Percentiles rank a stretch among this genome's conserved stretches.
These are phyloP conservation scores for Ataeniobius toweri DNA, from an alignment of 2,797 vertebrate genomes.

Conservation along the genomic window DNA sequence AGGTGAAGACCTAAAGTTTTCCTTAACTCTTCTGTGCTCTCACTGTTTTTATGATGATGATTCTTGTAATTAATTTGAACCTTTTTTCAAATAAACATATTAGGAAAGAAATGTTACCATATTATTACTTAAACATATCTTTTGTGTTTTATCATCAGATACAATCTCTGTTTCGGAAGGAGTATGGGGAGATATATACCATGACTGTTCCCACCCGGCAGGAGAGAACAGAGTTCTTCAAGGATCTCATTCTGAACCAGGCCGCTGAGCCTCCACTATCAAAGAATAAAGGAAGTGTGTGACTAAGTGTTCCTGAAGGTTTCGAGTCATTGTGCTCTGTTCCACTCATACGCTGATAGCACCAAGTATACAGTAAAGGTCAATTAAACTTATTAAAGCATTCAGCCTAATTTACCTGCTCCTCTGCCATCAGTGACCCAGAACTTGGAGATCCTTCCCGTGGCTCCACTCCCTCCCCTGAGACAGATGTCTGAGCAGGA, in stretches of 20 bases:
- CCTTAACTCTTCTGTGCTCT: neutral
- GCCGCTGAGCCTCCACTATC: conserved; percentile 82
- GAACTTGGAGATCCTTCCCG: conserved; percentile 84
- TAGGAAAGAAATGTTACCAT: neutral
- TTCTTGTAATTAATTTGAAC: neutral
- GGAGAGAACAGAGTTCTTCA: conserved; percentile 85
- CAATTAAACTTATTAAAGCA: neutral
- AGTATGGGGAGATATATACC: conserved; percentile 85
- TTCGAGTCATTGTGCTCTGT: neutral
- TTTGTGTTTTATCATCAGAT: conserved; percentile 73
- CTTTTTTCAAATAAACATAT: neutral
- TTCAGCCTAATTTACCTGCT: neutral
- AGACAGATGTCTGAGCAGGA: conserved; percentile 80
- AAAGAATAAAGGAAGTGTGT: conserved; percentile 69
- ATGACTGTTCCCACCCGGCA: conserved; percentile 77
- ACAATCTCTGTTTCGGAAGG: conserved; percentile 82
- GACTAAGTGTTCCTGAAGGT: neutral
- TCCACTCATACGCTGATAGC: neutral
- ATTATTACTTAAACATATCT: neutral
- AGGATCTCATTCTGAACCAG: conserved; percentile 87
- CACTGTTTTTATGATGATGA: too few species aligned
- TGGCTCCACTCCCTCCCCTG: conserved; percentile 82
- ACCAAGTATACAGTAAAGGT: neutral
- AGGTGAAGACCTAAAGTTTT: conserved; percentile 73
- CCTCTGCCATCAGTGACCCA: conserved; percentile 47